Percentiles rank a stretch among this genome's conserved stretches.
Conservation (phyloP, 2,113 vertebrate genomes). For the Calidris pugnax region DNA sequence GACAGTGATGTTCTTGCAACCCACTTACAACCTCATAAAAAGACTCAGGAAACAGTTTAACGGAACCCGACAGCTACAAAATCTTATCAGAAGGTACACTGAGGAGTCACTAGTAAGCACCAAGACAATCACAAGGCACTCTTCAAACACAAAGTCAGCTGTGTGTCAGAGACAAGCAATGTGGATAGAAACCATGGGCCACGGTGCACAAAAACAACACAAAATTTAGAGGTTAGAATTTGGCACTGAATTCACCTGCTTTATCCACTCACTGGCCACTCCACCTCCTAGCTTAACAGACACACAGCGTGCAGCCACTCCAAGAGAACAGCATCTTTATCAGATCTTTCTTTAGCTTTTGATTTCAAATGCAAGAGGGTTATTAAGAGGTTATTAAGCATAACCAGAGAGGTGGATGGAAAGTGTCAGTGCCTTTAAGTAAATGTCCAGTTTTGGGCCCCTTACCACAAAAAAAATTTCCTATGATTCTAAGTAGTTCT, state of each 20-base stretch:
- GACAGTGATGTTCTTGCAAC: not conserved
- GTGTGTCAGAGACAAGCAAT: not conserved
- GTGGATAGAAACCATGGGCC: not conserved
- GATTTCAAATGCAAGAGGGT: not conserved
- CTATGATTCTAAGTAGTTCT: not conserved
- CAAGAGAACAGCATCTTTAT: not conserved
- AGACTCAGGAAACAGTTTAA: not conserved
- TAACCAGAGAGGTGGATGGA: constrained; percentile 14
- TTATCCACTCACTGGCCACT: not conserved
- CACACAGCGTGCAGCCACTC: not conserved
- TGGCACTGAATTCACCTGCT: not conserved
- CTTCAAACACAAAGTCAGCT: not conserved
- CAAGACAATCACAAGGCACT: constrained; percentile 33
- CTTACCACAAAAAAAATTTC: no score
- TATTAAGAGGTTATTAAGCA: not conserved
- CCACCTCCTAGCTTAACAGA: not conserved
- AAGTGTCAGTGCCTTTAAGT: not conserved
- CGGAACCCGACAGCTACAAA: not conserved
- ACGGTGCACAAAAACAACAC: not conserved
- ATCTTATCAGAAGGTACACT: not conserved
- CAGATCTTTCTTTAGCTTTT: not conserved
- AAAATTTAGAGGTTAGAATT: not conserved
- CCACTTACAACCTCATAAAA: constrained; percentile 4
- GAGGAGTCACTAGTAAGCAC: constrained; percentile 3
- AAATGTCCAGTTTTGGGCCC: no score